phyloP scores from a whole-genome alignment of 2,113 vertebrate genomes.

The Xenopus borealis region DNA sequence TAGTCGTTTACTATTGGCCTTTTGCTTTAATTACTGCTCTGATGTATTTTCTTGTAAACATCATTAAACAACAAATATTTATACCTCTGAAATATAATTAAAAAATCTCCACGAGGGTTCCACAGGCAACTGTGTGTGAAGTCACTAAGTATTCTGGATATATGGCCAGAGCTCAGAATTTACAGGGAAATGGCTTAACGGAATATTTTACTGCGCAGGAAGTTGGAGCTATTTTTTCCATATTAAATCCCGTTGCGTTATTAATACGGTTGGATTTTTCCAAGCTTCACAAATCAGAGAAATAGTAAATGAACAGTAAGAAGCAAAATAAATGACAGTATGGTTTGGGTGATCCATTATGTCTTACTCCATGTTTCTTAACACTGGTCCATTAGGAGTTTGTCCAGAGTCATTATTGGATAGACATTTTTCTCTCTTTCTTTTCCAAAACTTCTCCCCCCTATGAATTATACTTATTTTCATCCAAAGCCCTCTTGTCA shows the following conservation, averaged over 20 bases:
- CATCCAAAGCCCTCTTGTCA: too few relatives aligned
- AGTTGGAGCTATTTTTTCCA: neutral
- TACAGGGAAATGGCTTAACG: neutral
- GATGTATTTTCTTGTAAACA: conserved; percentile 38
- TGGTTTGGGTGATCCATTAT: too few relatives aligned
- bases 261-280: neutral
- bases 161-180: conserved; percentile 25
- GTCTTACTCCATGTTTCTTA: too few relatives aligned
- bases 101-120: conserved; percentile 32
- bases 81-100: conserved; percentile 38
- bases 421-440: too few relatives aligned
- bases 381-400: too few relatives aligned
- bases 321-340: too few relatives aligned
- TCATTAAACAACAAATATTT: conserved; percentile 45
- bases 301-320: too few relatives aligned
- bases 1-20: conserved; percentile 19
- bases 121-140: conserved; percentile 13
- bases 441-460: too few relatives aligned
- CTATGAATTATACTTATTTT: too few relatives aligned
- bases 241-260: neutral
- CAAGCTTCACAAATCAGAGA: too few relatives aligned
- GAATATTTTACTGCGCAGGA: conserved; percentile 4
- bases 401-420: too few relatives aligned
- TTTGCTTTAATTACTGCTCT: conserved; percentile 39
- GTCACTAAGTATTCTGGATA: conserved; percentile 10